Evolutionary conservation across 2,888 invertebrate genomes (phyloP).

Genomic region (Chrysolina oricalcia): DNA sequence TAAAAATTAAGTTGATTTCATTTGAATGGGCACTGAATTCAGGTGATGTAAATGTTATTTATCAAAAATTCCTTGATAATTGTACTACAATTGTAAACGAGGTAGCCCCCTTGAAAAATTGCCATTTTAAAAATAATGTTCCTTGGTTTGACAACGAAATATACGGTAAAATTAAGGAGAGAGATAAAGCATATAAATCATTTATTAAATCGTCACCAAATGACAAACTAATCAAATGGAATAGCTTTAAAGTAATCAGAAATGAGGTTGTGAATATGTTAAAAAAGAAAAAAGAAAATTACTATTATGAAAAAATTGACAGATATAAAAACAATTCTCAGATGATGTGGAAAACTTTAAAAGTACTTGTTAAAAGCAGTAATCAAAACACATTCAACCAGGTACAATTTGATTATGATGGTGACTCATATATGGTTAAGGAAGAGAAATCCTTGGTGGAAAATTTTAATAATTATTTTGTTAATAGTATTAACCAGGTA

Average conservation of each 20-base stretch:
- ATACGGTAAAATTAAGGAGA: too few species aligned
- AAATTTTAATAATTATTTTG: background rate
- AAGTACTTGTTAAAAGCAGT: conserved; percentile 1
- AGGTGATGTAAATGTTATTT: conserved; percentile 23
- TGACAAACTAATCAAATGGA: conserved; percentile 13
- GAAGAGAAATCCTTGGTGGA: background rate
- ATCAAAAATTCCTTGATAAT: conserved; percentile 19
- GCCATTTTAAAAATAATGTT: conserved; percentile 17
- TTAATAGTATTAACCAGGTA: conserved; percentile 4
- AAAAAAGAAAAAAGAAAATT: too few species aligned
- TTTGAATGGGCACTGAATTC: conserved; percentile 12
- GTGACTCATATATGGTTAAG: background rate
- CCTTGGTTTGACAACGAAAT: conserved; percentile 15
- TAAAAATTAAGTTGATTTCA: conserved; percentile 14
- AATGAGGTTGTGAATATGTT: background rate
- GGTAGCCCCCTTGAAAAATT: conserved; percentile 5
- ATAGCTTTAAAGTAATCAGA: conserved; percentile 1
- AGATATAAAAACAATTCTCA: conserved; percentile 19
- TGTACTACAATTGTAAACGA: background rate
- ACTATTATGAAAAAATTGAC: conserved; percentile 24
- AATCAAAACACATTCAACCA: background rate
- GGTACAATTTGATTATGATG: conserved; percentile 8
- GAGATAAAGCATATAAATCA: too few species aligned
- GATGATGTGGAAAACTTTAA: conserved; percentile 14
- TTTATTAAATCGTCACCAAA: background rate